A percentile compares a stretch with the other conserved stretches of the same genome.
Conservation (phyloP, 2,888 invertebrate species). For the Temnothorax unifasciatus region DNA sequence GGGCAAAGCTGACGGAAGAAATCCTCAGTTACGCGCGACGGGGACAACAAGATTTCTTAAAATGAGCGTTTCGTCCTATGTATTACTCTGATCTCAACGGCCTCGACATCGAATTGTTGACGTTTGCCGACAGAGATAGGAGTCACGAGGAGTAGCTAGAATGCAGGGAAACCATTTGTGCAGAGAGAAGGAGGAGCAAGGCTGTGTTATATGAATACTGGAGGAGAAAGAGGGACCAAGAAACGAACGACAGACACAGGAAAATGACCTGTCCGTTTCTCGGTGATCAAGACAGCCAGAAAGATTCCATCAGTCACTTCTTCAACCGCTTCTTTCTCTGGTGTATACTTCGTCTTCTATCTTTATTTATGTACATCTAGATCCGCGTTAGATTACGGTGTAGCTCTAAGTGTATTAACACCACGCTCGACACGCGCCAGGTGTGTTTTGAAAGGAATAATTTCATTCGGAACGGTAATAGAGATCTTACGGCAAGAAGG, state of each 20-base stretch:
- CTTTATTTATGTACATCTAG: slow-evolving; percentile 68
- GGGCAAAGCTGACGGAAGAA: slow-evolving; percentile 12
- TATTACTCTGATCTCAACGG: slow-evolving; percentile 49
- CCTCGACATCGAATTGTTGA: slow-evolving; percentile 28
- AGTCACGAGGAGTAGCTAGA: slow-evolving; percentile 3
- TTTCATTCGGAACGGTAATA: slow-evolving; percentile 41
- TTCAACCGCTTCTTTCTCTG: slow-evolving; percentile 69
- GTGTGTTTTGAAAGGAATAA: slow-evolving; percentile 21
- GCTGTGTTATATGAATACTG: slow-evolving; percentile 69
- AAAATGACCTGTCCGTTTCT: slow-evolving; percentile 16
- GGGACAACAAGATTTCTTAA: slow-evolving; percentile 39
- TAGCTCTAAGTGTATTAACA: slow-evolving; percentile 73
- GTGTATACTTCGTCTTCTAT: slow-evolving; percentile 66
- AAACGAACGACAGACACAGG: slow-evolving; percentile 12
- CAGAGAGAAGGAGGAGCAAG: slow-evolving; percentile 60
- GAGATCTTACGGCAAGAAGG: slow-evolving; percentile 60
- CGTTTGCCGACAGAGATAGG: neutral
- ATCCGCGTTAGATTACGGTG: slow-evolving; percentile 57
- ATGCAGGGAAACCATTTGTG: slow-evolving; percentile 15
- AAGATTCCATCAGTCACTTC: slow-evolving; percentile 62
- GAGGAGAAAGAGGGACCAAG: slow-evolving; percentile 70
- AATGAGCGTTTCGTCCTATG: slow-evolving; percentile 45
- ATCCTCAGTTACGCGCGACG: slow-evolving; percentile 6
- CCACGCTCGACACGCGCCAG: slow-evolving; percentile 56
- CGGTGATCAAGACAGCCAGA: slow-evolving; percentile 50